Evolutionary conservation across 2,797 vertebrate species (phyloP), one percentile per base, ranked within the genome.

Genomic region (Syngnathus rostellatus): DNA sequence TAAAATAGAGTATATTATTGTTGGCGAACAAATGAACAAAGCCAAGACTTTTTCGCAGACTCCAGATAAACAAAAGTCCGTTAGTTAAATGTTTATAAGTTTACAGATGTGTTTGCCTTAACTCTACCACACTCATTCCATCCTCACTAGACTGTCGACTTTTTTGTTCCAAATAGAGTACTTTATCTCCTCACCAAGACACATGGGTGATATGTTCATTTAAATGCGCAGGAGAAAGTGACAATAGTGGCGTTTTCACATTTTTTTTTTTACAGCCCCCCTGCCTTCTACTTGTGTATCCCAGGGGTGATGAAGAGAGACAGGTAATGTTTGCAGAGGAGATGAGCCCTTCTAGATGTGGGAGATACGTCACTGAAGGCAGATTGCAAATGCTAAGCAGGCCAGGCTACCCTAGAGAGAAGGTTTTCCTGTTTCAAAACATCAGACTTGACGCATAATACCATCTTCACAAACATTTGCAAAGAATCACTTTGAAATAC

Each of bases 361-460:
- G 53, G 72, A 84, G 86, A 88, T 85, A 86, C 62, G 77, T 74
- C 70, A 60, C 72, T 58, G 57, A 66, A 81, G 74, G 64, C 85
- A 88, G 81, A 86, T 84, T 79, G 74, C 71, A 84, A 86, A 90
- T 88, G 85, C 77, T 86, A 86, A 90, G 85, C 79, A 87, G 77
- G 67, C 75, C 67, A 70, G 74, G 78, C 74, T 79, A 74, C 75
- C 76, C 81, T 40, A 53, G 77, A 82, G 81, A 79, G 64, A 69
- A 59, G 73, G 74, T 69, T 81, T 81, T 83, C 65, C 68, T 62
- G 72, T 72, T 81, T 72, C 70, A 68, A 78, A 78, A 81, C 80
- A 80, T 81, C 81, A 76, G 76, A 80, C 71, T 73, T 71, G 80
- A 76, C 68, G 72, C 74, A 72, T 78, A 78, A 85, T 84, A 68